Evolutionary conservation across 2,888 invertebrate species (phyloP), one percentile per base, ranked within the genome.

Genomic region (Dryobotodes eremita): DNA sequence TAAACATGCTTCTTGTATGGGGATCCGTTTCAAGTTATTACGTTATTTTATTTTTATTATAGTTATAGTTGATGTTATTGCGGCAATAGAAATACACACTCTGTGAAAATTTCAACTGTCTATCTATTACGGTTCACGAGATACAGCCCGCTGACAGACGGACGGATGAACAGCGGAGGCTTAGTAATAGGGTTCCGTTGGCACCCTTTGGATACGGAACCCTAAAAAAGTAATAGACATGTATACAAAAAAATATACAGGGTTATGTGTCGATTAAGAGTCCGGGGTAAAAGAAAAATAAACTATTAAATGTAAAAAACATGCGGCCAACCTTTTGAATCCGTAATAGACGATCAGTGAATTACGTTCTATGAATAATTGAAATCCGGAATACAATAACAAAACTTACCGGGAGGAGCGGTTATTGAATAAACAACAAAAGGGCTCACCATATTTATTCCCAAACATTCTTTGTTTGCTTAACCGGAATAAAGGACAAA

Each of bases 351-450:
- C 59, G 77, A 82, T 87, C 79, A 86, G 50, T 57, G 74, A 80
- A 85, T 87, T 74, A 87, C 46, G 57, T 79, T 61, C 68, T 68
- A 85, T 88, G 79, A 89, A 84, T 88, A 79, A 89, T 71, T 81
- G 68, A 81, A 77, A 71, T 26, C 65, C 68, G 46, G 55, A 74
- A 73, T 65, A 78, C 71, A 85, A 82, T 78, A 82, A 79, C 77
- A 82, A 36, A 76, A 61, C 46, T 61, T 48, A 61, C 6, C 26
- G 69, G 23, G 48, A 65, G 70, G 26, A 48, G 36, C 48, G 71
- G 78, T 74, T 59, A 78, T 68, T 64, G 50, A 57, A 74, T 53
- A 77, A 77, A 71, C 73, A 83, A 72, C 64, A 83, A 76, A 82
- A 83, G 74, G 64, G 26, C 68, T 48, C 46, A 77, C 71, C 42